A percentile compares a stretch with the other conserved stretches of the same genome.
Evolutionary conservation across 2,113 vertebrate genomes (phyloP).

Genomic region (Eulemur rufifrons): DNA sequence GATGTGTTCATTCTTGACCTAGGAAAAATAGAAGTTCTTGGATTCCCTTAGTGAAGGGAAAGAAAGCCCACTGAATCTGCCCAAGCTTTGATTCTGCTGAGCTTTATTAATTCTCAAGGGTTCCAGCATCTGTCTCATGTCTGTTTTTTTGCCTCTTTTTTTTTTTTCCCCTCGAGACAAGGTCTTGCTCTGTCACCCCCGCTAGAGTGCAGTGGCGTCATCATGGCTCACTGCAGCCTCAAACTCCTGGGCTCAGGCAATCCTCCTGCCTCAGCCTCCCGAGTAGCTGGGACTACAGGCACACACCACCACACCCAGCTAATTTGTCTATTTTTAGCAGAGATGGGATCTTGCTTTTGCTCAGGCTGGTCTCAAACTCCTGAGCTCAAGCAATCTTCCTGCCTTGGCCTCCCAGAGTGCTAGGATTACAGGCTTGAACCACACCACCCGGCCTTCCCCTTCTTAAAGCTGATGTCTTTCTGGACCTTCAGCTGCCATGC

Average conservation of each 20-base stretch:
- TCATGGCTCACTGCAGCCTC: too few species aligned
- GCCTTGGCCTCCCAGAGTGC: too few species aligned
- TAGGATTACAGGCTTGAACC: too few species aligned
- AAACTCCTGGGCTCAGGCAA: too few species aligned
- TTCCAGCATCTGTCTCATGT: not conserved
- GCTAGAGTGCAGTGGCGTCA: too few species aligned
- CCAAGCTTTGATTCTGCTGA: not conserved
- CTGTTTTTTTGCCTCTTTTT: too few species aligned
- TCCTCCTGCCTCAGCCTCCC: too few species aligned
- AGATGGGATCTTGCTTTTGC: too few species aligned
- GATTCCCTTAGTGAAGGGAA: not conserved
- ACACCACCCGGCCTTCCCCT: not conserved
- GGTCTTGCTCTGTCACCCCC: not conserved
- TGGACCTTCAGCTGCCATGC: not conserved
- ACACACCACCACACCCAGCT: too few species aligned
- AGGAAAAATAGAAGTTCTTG: not conserved
- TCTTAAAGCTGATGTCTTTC: not conserved
- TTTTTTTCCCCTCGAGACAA: too few species aligned
- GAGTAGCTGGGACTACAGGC: too few species aligned
- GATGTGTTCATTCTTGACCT: not conserved
- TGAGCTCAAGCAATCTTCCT: not conserved
- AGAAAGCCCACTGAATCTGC: not conserved
- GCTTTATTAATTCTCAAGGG: not conserved
- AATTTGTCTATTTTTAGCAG: too few species aligned
- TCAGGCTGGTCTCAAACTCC: not conserved